A percentile compares a stretch with the other conserved stretches of the same genome.
phyloP scores from a whole-genome alignment of 2,888 invertebrate genomes.

The Shargacucullia verbasci region DNA sequence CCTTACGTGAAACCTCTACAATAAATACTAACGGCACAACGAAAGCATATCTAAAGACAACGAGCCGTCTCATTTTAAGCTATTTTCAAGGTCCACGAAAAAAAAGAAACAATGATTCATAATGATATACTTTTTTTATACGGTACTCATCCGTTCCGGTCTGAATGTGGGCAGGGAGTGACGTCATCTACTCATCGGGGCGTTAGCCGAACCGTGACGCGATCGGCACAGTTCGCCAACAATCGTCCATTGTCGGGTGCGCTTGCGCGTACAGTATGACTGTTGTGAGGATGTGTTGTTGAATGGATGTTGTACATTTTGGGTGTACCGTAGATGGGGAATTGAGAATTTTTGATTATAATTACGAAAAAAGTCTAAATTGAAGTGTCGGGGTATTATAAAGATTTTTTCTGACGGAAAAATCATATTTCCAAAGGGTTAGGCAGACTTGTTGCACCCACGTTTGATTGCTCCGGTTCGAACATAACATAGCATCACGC shows the following conservation, averaged over 20 bases:
- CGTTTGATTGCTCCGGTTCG: too few relatives aligned
- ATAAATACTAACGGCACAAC: not conserved
- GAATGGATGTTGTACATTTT: too few relatives aligned
- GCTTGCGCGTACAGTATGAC: constrained; percentile 36
- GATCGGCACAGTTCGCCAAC: constrained; percentile 52
- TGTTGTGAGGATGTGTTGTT: constrained; percentile 31
- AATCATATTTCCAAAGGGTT: too few relatives aligned
- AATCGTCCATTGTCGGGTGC: constrained; percentile 49
- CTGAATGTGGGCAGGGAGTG: constrained; percentile 44
- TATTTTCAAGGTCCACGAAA: constrained; percentile 25
- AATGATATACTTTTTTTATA: constrained; percentile 34
- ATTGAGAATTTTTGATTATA: too few relatives aligned
- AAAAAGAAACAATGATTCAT: constrained; percentile 40
- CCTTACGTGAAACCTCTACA: too few relatives aligned
- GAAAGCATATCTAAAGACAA: not conserved
- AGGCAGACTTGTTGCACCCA: too few relatives aligned
- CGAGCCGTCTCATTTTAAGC: not conserved
- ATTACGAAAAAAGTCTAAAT: too few relatives aligned
- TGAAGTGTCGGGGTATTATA: too few relatives aligned
- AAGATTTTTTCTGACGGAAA: too few relatives aligned
- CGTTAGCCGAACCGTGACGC: constrained; percentile 45
- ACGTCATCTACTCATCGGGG: constrained; percentile 40
- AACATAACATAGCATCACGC: too few relatives aligned
- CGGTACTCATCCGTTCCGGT: constrained; percentile 50
- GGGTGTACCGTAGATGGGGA: too few relatives aligned